These are phyloP conservation scores for Micronycteris hirsuta DNA, from an alignment of 2,113 vertebrate species.

Conservation along the genomic window DNA sequence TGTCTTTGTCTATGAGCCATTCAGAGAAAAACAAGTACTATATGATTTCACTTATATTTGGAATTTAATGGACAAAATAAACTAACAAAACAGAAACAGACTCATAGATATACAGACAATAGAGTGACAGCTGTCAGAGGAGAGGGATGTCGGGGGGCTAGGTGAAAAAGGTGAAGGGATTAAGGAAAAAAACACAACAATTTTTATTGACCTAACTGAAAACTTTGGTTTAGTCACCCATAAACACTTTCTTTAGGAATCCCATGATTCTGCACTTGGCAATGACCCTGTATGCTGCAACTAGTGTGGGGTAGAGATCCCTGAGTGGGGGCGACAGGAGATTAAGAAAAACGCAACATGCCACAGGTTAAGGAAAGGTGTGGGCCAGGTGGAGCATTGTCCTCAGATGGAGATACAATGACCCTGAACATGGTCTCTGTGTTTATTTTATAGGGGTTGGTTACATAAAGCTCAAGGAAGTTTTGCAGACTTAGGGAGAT, in stretches of 20 bases:
- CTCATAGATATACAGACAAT: not conserved
- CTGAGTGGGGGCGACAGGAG: no score
- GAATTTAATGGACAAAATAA: not conserved
- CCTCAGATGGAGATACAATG: no score
- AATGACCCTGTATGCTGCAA: constrained; percentile 58
- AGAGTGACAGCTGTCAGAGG: not conserved
- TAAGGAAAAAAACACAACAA: not conserved
- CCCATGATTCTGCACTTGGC: constrained; percentile 47
- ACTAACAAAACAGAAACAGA: not conserved
- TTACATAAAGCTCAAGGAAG: no score
- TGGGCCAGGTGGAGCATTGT: no score
- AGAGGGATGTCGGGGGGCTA: not conserved
- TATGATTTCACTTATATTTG: not conserved
- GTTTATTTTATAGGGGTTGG: no score
- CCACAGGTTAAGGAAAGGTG: no score
- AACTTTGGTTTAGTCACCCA: constrained; percentile 59
- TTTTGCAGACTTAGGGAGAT: no score
- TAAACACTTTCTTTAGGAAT: constrained; percentile 62
- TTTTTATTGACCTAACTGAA: constrained; percentile 63
- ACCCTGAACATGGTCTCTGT: no score
- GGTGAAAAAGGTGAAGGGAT: not conserved
- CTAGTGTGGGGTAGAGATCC: no score
- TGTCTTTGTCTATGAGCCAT: not conserved
- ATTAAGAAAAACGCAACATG: no score
- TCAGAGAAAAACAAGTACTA: not conserved